A percentile compares a stretch with the other conserved stretches of the same genome.
phyloP scores from a whole-genome alignment of 2,113 vertebrate species.

The Urocitellus parryii region DNA sequence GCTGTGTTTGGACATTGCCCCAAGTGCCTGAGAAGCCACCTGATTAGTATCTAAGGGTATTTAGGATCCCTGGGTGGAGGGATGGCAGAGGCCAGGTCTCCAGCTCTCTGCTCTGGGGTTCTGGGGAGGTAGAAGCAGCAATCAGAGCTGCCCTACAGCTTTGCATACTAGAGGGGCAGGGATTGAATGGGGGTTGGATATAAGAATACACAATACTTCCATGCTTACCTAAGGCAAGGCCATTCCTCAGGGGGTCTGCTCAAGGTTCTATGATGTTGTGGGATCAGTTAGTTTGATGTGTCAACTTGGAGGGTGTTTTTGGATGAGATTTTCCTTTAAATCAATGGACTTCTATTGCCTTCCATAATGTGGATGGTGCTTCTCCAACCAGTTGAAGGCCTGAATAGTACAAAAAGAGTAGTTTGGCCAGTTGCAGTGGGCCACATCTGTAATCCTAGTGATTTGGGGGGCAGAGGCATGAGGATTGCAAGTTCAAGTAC shows the following conservation, averaged over 20 bases:
- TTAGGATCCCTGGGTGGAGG: not conserved
- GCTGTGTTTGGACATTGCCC: not conserved
- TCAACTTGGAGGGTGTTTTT: not conserved
- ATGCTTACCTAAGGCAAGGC: not conserved
- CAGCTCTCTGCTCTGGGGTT: not conserved
- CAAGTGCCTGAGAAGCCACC: not conserved
- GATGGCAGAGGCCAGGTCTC: not conserved
- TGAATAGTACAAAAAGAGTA: not conserved
- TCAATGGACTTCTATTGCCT: not conserved
- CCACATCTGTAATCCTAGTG: no score
- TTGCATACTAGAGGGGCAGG: not conserved
- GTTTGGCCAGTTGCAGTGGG: not conserved
- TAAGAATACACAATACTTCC: not conserved
- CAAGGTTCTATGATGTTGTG: not conserved
- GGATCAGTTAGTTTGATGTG: not conserved
- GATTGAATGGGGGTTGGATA: not conserved
- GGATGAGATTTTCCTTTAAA: not conserved
- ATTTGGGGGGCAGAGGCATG: no score
- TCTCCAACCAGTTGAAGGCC: not conserved
- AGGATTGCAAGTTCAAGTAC: no score
- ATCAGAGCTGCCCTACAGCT: not conserved
- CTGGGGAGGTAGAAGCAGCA: not conserved
- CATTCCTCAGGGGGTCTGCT: rapidly evolving
- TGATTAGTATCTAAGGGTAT: no score
- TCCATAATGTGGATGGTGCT: not conserved